A percentile compares a stretch with the other conserved stretches of the same genome.
Evolutionary conservation across 2,888 invertebrate genomes (phyloP).

Genomic region (Dolichomitus sp.): DNA sequence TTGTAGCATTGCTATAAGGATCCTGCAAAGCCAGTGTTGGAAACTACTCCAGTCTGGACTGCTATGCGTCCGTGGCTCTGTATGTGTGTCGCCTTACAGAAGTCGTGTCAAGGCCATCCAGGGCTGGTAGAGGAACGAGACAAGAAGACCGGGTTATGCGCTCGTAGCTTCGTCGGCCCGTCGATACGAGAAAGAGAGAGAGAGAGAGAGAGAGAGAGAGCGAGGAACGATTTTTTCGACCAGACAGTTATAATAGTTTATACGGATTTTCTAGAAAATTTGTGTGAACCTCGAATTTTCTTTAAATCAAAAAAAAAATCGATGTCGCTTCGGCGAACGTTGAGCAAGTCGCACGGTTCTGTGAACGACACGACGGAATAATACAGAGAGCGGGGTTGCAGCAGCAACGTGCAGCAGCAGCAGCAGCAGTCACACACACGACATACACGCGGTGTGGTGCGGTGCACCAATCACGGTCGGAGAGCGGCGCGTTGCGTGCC

Average conservation of each 20-base stretch:
- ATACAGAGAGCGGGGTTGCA: conserved; percentile 50
- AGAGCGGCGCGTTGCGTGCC: conserved; percentile 79
- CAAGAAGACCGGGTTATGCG: conserved; percentile 63
- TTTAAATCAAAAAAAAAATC: conserved; percentile 33
- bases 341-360: conserved; percentile 60
- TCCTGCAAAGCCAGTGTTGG: conserved; percentile 17
- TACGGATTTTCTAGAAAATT: not conserved
- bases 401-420: conserved; percentile 50
- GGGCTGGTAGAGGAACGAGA: conserved; percentile 72
- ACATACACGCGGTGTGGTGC: conserved; percentile 64
- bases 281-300: not conserved
- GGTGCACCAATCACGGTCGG: conserved; percentile 79
- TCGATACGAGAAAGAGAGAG: not conserved
- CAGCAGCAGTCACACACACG: conserved; percentile 61
- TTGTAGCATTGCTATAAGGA: not conserved
- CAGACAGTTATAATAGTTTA: not conserved
- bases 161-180: conserved; percentile 38
- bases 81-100: conserved; percentile 73
- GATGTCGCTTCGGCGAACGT: conserved; percentile 36
- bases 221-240: not conserved
- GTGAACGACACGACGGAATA: conserved; percentile 64
- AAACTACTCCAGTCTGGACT: conserved; percentile 26
- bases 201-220: too few relatives aligned
- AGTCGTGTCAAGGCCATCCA: conserved; percentile 83
- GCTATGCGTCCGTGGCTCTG: conserved; percentile 57